phyloP scores from a whole-genome alignment of 2,113 vertebrate genomes.

The Lamprotornis superbus region DNA sequence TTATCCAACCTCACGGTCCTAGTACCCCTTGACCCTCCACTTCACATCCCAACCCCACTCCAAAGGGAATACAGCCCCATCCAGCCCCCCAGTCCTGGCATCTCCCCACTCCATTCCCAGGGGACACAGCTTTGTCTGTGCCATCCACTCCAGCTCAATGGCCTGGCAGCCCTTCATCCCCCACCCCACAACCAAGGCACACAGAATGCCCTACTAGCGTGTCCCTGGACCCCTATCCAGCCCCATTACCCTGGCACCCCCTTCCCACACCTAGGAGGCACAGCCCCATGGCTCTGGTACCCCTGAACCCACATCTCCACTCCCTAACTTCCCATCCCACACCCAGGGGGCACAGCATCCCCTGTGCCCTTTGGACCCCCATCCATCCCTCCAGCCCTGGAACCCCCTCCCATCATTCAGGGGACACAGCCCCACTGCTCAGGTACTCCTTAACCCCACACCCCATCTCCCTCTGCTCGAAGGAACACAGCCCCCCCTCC shows the following conservation, averaged over 20 bases:
- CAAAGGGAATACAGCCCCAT: not conserved
- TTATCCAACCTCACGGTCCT: not conserved
- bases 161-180: not conserved
- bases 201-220: not conserved
- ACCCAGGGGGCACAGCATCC: not conserved
- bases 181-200: not conserved
- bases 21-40: not conserved
- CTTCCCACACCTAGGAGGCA: not conserved
- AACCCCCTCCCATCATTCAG: not conserved
- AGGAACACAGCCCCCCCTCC: not conserved
- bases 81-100: not conserved
- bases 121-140: not conserved
- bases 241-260: not conserved
- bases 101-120: not conserved
- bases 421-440: not conserved
- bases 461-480: not conserved
- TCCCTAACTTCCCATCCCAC: not conserved
- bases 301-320: not conserved
- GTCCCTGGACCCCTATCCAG: not conserved
- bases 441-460: not conserved
- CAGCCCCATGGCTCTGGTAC: not conserved
- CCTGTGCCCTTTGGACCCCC: too few relatives aligned
- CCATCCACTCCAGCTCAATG: not conserved
- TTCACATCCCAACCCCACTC: not conserved
- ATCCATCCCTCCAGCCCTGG: not conserved